These are phyloP conservation scores for Propithecus perrieri DNA, from an alignment of 2,797 vertebrate species.

Conservation along the genomic window DNA sequence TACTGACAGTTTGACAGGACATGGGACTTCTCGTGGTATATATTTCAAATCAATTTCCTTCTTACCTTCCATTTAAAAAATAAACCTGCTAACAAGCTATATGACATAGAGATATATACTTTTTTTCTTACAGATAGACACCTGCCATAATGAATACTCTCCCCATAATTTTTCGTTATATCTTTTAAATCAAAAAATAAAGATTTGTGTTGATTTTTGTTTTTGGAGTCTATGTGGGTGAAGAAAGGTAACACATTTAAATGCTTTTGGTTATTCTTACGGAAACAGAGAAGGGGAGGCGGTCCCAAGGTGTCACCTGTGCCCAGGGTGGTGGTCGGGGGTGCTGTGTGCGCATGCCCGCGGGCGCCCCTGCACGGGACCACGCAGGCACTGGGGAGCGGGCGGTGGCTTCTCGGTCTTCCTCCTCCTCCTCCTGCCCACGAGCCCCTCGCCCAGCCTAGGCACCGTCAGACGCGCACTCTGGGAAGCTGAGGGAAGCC, in stretches of 20 bases:
- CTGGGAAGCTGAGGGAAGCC: not conserved
- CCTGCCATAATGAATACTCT: conserved; percentile 74
- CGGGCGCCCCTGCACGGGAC: not conserved
- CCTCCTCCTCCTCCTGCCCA: not conserved
- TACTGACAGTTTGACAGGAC: conserved; percentile 78
- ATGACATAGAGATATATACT: conserved; percentile 78
- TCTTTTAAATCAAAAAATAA: conserved; percentile 82
- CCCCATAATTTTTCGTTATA: conserved; percentile 67
- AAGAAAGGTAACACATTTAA: conserved; percentile 55
- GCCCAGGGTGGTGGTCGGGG: not conserved
- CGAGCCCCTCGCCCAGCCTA: not conserved
- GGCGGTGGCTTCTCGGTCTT: not conserved
- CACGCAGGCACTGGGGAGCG: conserved; percentile 18
- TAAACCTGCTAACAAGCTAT: conserved; percentile 82
- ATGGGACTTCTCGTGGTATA: conserved; percentile 62
- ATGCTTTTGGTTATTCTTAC: conserved; percentile 72
- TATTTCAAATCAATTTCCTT: conserved; percentile 73
- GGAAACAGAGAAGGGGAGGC: conserved; percentile 11
- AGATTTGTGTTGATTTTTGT: conserved; percentile 73
- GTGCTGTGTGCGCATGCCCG: not conserved
- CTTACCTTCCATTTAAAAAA: conserved; percentile 79
- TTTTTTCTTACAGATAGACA: conserved; percentile 74
- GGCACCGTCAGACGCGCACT: not conserved
- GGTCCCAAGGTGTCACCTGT: conserved; percentile 47
- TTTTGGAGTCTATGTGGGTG: conserved; percentile 57